phyloP scores from a whole-genome alignment of 2,888 invertebrate species.

The Eristalinus sepulchralis region DNA sequence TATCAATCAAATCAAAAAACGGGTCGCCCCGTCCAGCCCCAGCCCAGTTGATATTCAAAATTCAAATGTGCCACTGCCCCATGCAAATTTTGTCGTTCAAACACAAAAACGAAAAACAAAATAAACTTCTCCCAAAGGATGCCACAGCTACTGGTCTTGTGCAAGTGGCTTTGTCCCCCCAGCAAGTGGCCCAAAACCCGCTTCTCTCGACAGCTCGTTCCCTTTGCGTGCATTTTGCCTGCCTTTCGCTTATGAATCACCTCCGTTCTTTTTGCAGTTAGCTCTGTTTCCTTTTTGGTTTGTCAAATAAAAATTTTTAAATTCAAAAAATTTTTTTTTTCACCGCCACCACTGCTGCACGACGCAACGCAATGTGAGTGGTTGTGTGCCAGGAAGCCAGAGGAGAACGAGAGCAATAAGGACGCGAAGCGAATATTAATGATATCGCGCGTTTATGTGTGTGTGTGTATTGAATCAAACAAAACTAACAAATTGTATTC shows the following conservation, averaged over 20 bases:
- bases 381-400: background rate
- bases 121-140: constrained; percentile 1
- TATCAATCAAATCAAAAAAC: background rate
- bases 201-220: background rate
- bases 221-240: background rate
- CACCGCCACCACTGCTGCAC: background rate
- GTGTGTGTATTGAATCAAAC: background rate
- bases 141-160: constrained; percentile 54
- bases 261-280: background rate
- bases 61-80: constrained; percentile 25
- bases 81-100: constrained; percentile 45
- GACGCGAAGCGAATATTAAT: constrained; percentile 60
- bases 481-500: background rate
- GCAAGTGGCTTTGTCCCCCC: constrained; percentile 17
- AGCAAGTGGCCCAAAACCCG: constrained; percentile 8
- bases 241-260: background rate
- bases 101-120: background rate
- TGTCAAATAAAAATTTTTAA: constrained; percentile 59
- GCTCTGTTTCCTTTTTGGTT: constrained; percentile 39
- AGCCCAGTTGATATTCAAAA: background rate
- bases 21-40: background rate
- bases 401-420: constrained; percentile 42
- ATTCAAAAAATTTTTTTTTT: constrained; percentile 52
- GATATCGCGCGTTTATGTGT: constrained; percentile 14
- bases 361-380: background rate